These are phyloP conservation scores for Schrankia costaestrigalis DNA, from an alignment of 2,888 invertebrate species.

Conservation along the genomic window DNA sequence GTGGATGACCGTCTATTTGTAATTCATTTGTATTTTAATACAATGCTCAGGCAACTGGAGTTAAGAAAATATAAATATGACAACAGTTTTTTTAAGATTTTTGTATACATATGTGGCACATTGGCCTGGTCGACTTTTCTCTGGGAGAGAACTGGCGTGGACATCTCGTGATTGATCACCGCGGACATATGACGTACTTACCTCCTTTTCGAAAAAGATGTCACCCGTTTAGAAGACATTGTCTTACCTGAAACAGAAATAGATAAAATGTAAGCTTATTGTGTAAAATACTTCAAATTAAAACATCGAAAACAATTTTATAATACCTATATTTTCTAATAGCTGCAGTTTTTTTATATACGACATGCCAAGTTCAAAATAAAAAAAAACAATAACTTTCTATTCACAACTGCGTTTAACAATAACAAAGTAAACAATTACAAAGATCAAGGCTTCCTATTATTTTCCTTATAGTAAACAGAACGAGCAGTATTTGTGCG, in stretches of 20 bases:
- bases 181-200: conserved; percentile 48
- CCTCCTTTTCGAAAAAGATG: conserved; percentile 59
- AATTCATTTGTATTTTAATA: no score
- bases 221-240: conserved; percentile 75
- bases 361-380: no score
- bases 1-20: conserved; percentile 73
- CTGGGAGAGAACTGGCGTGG: conserved; percentile 10
- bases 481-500: conserved; percentile 4
- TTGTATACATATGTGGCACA: conserved; percentile 42
- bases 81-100: conserved; percentile 33
- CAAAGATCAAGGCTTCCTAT: no score
- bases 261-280: conserved; percentile 34
- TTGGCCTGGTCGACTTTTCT: conserved; percentile 41
- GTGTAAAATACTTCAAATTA: no score
- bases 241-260: conserved; percentile 75
- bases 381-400: no score
- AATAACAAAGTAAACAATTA: no score
- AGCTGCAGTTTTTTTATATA: no score
- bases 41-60: no score
- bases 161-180: conserved; percentile 52
- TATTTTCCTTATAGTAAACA: conserved; percentile 18
- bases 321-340: no score
- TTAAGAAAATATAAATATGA: conserved; percentile 35
- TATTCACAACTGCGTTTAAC: no score
- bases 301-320: no score